These are phyloP conservation scores for Podarcis siculus DNA, from an alignment of 2,797 vertebrate genomes.

Conservation along the genomic window DNA sequence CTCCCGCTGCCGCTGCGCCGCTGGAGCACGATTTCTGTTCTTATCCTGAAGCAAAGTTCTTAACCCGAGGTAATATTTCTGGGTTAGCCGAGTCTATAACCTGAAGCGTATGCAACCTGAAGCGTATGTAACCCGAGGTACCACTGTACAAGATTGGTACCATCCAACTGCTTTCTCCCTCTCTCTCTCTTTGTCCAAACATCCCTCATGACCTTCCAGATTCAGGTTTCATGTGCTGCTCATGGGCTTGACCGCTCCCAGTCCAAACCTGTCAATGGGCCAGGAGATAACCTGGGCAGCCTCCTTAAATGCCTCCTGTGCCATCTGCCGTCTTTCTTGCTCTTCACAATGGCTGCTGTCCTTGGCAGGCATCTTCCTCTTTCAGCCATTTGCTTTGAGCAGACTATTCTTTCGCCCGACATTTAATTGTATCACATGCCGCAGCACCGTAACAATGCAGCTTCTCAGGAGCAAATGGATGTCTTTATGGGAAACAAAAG, in stretches of 20 bases:
- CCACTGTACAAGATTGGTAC: too few species aligned
- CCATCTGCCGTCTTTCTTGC: background rate
- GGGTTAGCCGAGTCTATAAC: too few species aligned
- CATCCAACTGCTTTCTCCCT: too few species aligned
- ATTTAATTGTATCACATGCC: background rate
- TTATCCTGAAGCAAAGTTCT: too few species aligned
- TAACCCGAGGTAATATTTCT: too few species aligned
- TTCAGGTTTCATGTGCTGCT: background rate
- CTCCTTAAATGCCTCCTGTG: background rate
- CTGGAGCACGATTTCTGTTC: too few species aligned
- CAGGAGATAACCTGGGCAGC: background rate
- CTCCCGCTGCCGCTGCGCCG: too few species aligned
- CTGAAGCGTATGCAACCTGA: too few species aligned
- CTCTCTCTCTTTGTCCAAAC: background rate
- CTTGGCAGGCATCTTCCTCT: background rate
- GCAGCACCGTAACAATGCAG: background rate
- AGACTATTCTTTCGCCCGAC: background rate
- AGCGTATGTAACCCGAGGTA: too few species aligned
- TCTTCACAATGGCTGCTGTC: background rate
- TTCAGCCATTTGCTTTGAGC: constrained; percentile 12
- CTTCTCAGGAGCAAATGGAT: background rate
- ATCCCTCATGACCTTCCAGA: background rate
- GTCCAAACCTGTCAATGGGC: background rate
- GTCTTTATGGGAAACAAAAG: constrained; percentile 8
- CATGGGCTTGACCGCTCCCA: background rate